Base-by-base conservation (phyloP, 2,888 invertebrate species). In the Eulithis prunata region DNA sequence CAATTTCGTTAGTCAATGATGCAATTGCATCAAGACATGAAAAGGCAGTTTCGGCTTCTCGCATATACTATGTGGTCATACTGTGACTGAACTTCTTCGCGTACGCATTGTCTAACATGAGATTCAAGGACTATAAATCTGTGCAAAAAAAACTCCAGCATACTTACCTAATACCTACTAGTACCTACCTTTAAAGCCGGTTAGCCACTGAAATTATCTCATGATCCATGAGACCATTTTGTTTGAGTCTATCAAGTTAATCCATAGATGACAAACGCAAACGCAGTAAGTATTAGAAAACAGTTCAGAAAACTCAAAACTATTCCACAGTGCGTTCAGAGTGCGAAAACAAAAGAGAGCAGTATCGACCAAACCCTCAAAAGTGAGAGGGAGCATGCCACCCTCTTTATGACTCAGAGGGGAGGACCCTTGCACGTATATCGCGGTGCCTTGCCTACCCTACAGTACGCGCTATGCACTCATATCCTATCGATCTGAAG, bases 401-500 rank as follows among this genome's bases (percentile, higher is more conserved):
- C 92, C 92, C 92, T 91, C 90, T 91, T 92, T 91, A 91, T 92
- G 92, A 93, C 81, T 92, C 92, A 92, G 90, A 91, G 91, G 92
- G 91, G 89, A 88, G 88, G 84, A 87, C 91, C 92, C 92, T 90
- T 84, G 87, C 89, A 88, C 88, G 84, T 85, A 82, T 85, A 85
- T 84, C 86, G 83, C 84, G 82, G 85, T 85, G 76, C 80, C 74
- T 78, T 85, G 76, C 80, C 74, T 78, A 81, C 90, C 90, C 89
- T 78, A 79, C 85, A 81, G 80, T 76, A 80, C 80, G 74, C 78
- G 77, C 75, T 81, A 83, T 90, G 89, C 89, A 90, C 85, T 82
- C 78, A 72, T 87, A 85, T 87, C 82, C 21, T 90, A 92, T 91
- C 81, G 83, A 83, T 81, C 81, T 79, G 75, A 68, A 65, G 62